A percentile compares a stretch with the other conserved stretches of the same genome.
These are phyloP conservation scores for Desoria tigrina DNA, from an alignment of 2,888 invertebrate genomes.

Conservation along the genomic window DNA sequence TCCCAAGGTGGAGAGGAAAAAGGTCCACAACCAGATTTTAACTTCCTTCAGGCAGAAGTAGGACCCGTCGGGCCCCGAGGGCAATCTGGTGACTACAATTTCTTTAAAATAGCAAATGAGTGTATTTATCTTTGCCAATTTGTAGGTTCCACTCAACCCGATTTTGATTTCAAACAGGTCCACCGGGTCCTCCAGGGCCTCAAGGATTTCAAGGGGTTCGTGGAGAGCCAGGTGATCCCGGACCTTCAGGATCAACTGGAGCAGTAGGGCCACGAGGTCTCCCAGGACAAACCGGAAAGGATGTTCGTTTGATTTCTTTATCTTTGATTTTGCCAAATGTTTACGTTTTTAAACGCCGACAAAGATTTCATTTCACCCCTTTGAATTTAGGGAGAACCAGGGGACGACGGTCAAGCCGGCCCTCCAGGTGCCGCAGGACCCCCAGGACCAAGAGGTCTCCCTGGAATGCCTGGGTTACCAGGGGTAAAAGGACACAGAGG, in stretches of 20 bases:
- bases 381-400: conserved; percentile 67
- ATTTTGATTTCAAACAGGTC: conserved; percentile 27
- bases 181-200: conserved; percentile 75
- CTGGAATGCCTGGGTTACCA: conserved; percentile 73
- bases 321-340: background rate
- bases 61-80: conserved; percentile 80
- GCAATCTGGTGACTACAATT: conserved; percentile 73
- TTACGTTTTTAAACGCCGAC: too few species aligned
- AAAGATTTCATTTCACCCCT: conserved; percentile 4
- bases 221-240: conserved; percentile 68
- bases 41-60: conserved; percentile 76
- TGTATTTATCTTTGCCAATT: background rate
- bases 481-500: conserved; percentile 83
- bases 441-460: conserved; percentile 71
- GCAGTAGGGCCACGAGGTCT: conserved; percentile 66
- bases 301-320: conserved; percentile 64
- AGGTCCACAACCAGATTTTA: conserved; percentile 73
- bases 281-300: conserved; percentile 73
- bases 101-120: conserved; percentile 27
- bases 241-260: conserved; percentile 63
- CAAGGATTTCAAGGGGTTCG: conserved; percentile 78
- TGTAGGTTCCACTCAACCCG: background rate
- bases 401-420: conserved; percentile 79
- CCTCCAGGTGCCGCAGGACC: conserved; percentile 71
- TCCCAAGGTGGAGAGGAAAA: conserved; percentile 71